phyloP scores from a whole-genome alignment of 35 echinoderm and acorn worm genomes.

The Diadema setosum region DNA sequence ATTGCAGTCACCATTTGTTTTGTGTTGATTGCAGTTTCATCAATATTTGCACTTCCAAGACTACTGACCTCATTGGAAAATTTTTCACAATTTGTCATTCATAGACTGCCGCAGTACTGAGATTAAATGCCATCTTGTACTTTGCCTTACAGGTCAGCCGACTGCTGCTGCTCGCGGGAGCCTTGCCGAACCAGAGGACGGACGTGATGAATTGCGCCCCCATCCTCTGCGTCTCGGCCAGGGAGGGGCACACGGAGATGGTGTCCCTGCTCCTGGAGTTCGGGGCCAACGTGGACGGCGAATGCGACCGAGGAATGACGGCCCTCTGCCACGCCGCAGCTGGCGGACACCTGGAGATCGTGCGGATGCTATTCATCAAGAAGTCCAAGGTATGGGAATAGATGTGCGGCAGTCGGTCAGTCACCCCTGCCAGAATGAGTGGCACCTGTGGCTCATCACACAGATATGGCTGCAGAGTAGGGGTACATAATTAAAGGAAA shows the following conservation, averaged over 20 bases:
- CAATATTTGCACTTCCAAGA: too few species aligned
- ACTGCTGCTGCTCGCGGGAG: conserved; percentile 82
- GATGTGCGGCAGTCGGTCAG: too few species aligned
- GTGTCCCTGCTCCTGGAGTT: conserved; percentile 92
- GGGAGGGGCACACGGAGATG: conserved; percentile 90
- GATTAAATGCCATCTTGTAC: not conserved
- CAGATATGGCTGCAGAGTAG: too few species aligned
- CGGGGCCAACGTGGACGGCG: conserved; percentile 73
- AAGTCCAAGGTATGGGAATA: conserved; percentile 85
- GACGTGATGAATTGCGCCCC: conserved; percentile 79
- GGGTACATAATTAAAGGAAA: too few species aligned
- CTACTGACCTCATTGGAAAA: too few species aligned
- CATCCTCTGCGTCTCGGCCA: conserved; percentile 78
- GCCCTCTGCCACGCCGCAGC: conserved; percentile 87
- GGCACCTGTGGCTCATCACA: too few species aligned
- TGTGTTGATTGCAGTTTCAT: too few species aligned
- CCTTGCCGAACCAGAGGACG: conserved; percentile 79
- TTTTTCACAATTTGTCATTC: too few species aligned
- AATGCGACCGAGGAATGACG: conserved; percentile 83
- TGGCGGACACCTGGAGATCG: conserved; percentile 83
- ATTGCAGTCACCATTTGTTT: too few species aligned
- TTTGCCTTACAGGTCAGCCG: conserved; percentile 67
- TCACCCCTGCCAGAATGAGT: too few species aligned
- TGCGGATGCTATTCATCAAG: conserved; percentile 94
- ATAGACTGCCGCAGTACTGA: too few species aligned